Base-by-base conservation (phyloP, 2,888 invertebrate genomes). In the Balanococcus diminutus region DNA sequence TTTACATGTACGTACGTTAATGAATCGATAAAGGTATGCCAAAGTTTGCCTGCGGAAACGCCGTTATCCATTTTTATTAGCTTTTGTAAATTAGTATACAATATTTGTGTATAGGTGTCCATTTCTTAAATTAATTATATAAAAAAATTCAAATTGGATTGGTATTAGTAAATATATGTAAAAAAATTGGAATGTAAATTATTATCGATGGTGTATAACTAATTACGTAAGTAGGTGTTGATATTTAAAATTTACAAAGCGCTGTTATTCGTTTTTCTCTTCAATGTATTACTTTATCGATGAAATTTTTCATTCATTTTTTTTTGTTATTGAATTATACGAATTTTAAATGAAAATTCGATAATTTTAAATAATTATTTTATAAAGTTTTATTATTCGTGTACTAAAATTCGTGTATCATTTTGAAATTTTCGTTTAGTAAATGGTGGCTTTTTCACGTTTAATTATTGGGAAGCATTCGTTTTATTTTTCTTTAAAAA, bases 401-500 rank as follows among this genome's bases (percentile, higher is more conserved):
- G 51, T 51, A n/a, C n/a, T n/a, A 51, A 51, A 51, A 51, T 51
- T 51, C 51, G n/a, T 51, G 51, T 51, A 51, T 9, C 19, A 56
- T 56, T 46, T 56, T 56, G 8, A 56, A 56, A 6, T 42, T 42
- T 56, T 56, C 56, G 56, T 56, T 56, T 19, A 19, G 4, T 14
- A 22, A 56, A 51, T 51, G 51, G 51, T 51, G 51, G 51, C 51
- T 51, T 51, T 51, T 51, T 51, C n/a, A 19, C n/a, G 51, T 25
- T 22, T 9, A 67, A 67, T 67, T 67, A 67, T 67, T 28, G 61
- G 61, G 61, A 67, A 67, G 61, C 61, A 67, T 67, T 67, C 28
- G 61, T 67, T 67, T 67, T 25, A 3, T 67, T 28, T 67, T 28
- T 25, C 4, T 51, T 28, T 67, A 1, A 6, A 4, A 28, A 25